phyloP scores from a whole-genome alignment of 2,888 invertebrate species.

The Drosophila robusta region DNA sequence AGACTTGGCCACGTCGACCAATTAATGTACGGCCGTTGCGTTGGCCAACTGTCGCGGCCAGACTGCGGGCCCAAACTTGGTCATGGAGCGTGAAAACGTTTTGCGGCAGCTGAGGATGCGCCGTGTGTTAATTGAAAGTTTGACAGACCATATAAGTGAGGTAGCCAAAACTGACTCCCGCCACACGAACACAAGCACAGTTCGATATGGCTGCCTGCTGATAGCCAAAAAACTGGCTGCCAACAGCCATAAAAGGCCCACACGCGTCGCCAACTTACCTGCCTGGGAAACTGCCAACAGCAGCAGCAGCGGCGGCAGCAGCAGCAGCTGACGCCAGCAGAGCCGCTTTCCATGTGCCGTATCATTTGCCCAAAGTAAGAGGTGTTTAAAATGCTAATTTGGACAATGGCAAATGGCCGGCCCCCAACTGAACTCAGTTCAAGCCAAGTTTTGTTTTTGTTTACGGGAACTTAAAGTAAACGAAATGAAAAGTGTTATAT shows the following conservation, averaged over 20 bases:
- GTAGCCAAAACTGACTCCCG: conserved; percentile 62
- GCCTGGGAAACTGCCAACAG: conserved; percentile 60
- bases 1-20: conserved; percentile 49
- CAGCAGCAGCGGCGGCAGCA: conserved; percentile 2
- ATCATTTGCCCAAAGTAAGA: conserved; percentile 78
- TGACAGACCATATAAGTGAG: conserved; percentile 71
- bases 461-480: conserved; percentile 10
- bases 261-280: conserved; percentile 67
- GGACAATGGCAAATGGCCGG: conserved; percentile 63
- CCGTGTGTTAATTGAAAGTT: conserved; percentile 78
- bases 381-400: conserved; percentile 79
- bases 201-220: conserved; percentile 77
- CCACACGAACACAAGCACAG: conserved; percentile 18
- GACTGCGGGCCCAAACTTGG: conserved; percentile 64
- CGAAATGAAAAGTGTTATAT: neutral
- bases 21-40: conserved; percentile 56
- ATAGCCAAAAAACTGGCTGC: conserved; percentile 69
- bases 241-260: conserved; percentile 69
- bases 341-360: conserved; percentile 64
- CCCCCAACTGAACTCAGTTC: conserved; percentile 51
- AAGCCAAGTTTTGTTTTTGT: conserved; percentile 40
- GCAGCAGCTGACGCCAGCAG: conserved; percentile 30
- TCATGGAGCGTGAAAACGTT: conserved; percentile 74
- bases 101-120: conserved; percentile 69
- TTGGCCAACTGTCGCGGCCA: conserved; percentile 52